Base-by-base conservation (phyloP, 2,888 invertebrate species). In the Sialis fuliginosa region DNA sequence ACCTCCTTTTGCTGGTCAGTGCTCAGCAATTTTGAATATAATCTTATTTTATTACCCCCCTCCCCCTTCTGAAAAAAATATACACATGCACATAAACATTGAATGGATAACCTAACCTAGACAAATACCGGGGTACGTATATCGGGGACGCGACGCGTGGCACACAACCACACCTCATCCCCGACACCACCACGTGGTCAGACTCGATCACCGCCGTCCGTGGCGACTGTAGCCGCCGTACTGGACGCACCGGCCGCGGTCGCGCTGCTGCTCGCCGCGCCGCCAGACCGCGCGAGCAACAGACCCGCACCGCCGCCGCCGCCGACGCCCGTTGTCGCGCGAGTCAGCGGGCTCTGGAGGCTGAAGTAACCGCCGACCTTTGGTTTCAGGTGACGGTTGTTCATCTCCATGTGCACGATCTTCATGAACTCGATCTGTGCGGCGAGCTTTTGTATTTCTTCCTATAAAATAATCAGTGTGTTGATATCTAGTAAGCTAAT, bases 401-500 rank as follows among this genome's bases (percentile, higher is more conserved):
- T 86, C 72, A 87, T 80, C 66, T 89, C 87, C 90, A 91, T 90
- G 59, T 89, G 86, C 13, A 90, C 88, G 63, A 89, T 89, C 69
- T 88, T 88, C 87, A 90, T 88, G 65, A 87, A 87, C 64, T 91
- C 90, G 55, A 91, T 89, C 65, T 90, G 89, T 30, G 87, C 86
- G 0, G 90, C 90, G 52, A 91, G 67, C 62, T 89, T 90, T 58
- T 90, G 90, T 33, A 91, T 81, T 67, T 91, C 89, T 62, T 91
- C 90, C 87, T 88, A 62, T 5, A 61, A 60, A 52, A 22, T 22
- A 22, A 22, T 22, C 2, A n/a, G n/a, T n/a, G n/a, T n/a, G n/a
- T n/a, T n/a, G n/a, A n/a, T n/a, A 22, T 22, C 22, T 22, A 2
- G 22, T 22, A 2, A 22, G 22, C 22, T 22, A 22, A 22, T 22